phyloP scores from a whole-genome alignment of 2,888 invertebrate species.

The Rhopalosiphum nymphaeae region DNA sequence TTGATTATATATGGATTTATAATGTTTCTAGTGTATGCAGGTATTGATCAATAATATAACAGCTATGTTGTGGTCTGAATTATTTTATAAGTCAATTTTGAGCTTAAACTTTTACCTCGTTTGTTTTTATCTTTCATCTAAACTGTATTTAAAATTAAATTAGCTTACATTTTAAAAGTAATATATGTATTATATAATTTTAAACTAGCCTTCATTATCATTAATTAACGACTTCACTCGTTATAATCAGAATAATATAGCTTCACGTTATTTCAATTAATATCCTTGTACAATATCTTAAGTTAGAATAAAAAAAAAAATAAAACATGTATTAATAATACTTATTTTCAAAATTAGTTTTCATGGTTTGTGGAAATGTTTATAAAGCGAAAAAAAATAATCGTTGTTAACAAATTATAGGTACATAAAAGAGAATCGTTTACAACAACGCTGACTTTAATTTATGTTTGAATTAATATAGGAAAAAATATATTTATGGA shows the following conservation, averaged over 20 bases:
- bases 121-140: not conserved
- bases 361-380: not conserved
- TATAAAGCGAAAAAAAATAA: not conserved
- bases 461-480: not conserved
- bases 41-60: not conserved
- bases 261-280: not conserved
- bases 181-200: not conserved
- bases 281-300: not conserved
- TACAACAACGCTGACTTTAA: not conserved
- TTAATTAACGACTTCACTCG: slow-evolving; percentile 9
- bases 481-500: not conserved
- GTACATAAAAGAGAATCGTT: not conserved
- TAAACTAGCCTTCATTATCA: not conserved
- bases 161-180: not conserved
- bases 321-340: not conserved
- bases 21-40: not conserved
- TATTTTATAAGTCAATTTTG: not conserved
- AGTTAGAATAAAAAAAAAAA: not conserved
- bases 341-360: not conserved
- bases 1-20: not conserved
- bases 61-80: not conserved
- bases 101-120: not conserved
- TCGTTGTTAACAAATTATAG: not conserved
- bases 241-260: not conserved
- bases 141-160: slow-evolving; percentile 15